Base-by-base conservation (phyloP, 1,140 invertebrate species). In the Antheraea pernyi region DNA sequence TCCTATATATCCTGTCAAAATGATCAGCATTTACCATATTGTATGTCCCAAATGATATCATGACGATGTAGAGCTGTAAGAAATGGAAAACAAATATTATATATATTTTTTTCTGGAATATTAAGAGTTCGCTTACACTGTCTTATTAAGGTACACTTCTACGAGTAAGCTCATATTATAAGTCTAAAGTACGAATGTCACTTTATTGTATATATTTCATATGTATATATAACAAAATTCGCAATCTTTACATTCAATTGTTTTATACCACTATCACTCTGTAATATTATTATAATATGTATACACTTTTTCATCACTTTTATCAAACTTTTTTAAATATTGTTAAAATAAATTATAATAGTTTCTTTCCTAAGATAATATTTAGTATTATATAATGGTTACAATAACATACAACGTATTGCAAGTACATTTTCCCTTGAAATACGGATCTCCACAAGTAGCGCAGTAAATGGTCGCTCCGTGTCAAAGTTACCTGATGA, bases 401-500 rank as follows among this genome's bases (percentile, higher is more conserved):
- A 53, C 11, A 13, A 13, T 13, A 48, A 53, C 61, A 37, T 63
- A 63, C 61, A 30, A 37, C 22, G 61, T 63, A 36, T 63, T 37
- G 22, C 30, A 63, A 63, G 37, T 63, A 37, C 61, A 63, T 63
- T 37, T 63, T 63, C 37, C 61, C 13, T 13, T 63, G 61, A 37
- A 63, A 37, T 36, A 63, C 19, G 36, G 61, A 36, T 65, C 37
- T 65, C 64, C 10, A 48, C 64, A 19, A 22, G 19, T 18, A 48
- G 36, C 18, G 39, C 36, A 42, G 46, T 42, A 46, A 53, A 42
- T 64, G 64, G 22, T 63, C 61, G 61, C 64, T 65, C 18, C 39
- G 39, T 65, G 19, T 72, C 71, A 76, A 81, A 67, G 81, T 75
- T 81, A 83, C 83, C 84, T 84, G 78, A 83, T 83, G 80, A 91